Base-by-base conservation (phyloP, 35 echinoderm and acorn worm species). In the Acanthaster planci region DNA sequence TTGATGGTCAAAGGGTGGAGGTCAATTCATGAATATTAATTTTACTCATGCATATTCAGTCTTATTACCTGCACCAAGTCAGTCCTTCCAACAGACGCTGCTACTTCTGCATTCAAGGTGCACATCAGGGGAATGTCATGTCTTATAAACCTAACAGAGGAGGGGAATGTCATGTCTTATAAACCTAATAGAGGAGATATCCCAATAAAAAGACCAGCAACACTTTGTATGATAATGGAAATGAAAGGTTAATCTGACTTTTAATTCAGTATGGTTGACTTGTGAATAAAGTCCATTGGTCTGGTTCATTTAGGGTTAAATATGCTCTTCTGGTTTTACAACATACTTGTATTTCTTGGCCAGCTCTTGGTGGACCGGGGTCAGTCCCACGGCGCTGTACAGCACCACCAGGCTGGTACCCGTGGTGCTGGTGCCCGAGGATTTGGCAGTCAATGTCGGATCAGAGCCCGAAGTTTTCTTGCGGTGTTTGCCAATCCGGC, bases 321-420 rank as follows among this genome's bases (percentile, higher is more conserved):
- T 12, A 47, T 12, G 12, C 42, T 6, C 12, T 47, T 47, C 42
- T 47, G 12, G n/a, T 47, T 4, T 6, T 72, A 26, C 10, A 14
- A 72, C 64, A 27, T 34, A 72, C 64, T 72, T 19, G 15, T 72
- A 72, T 36, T 26, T 72, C 64, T 94, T 84, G 17, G 96, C 96
- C 37, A 99, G 77, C 55, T 89, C 86, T 50, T 94, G 91, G 19
- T 94, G 88, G 15, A 99, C 93, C 12, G 96, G 96, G 2, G 93
- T 89, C 38, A 97, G 60, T 3, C 86, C 80, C 17, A 89, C 84
- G 5, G 90, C 83, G 85, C 93, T 89, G 84, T 87, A 94, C 14
- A 94, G 26, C 0, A 85, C 82, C 21, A 99, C 86, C 1, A 64
- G 38, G 21, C 91, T 87, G 52, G 19, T 60, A 7, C 64, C 21